Conservation (phyloP, 2,113 vertebrate species). For the Barnardius zonarius region DNA sequence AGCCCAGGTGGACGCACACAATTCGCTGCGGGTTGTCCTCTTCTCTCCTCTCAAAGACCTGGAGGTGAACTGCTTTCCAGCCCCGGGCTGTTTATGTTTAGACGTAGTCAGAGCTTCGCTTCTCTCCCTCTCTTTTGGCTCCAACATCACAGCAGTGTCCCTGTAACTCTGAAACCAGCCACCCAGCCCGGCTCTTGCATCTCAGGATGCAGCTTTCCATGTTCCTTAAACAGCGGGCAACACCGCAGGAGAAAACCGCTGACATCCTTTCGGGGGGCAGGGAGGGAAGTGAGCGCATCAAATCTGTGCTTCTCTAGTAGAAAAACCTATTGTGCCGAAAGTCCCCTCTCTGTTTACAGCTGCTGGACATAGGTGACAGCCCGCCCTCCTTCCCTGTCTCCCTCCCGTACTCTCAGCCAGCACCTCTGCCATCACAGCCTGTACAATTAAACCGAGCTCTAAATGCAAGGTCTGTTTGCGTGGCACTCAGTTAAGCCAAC, state of each 20-base stretch:
- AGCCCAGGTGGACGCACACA: slow-evolving; percentile 71
- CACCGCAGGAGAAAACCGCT: slow-evolving; percentile 3
- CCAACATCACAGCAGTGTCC: slow-evolving; percentile 55
- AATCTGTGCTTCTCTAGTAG: not conserved
- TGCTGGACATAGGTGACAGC: not conserved
- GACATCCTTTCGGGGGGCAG: slow-evolving; percentile 24
- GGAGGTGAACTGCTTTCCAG: slow-evolving; percentile 83
- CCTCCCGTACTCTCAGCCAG: not conserved
- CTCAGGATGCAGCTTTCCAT: slow-evolving; percentile 46
- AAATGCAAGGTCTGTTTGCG: not conserved
- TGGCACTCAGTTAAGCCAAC: slow-evolving; percentile 34
- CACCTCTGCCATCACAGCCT: not conserved
- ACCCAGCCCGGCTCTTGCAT: not conserved
- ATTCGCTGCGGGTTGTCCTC: slow-evolving; percentile 64
- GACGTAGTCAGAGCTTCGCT: slow-evolving; percentile 71
- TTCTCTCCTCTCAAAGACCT: slow-evolving; percentile 79
- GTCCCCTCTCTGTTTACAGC: not conserved
- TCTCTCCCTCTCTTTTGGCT: slow-evolving; percentile 70
- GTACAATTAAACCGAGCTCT: not conserved
- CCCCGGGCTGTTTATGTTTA: slow-evolving; percentile 78
- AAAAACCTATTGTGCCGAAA: not conserved
- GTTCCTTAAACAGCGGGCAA: not conserved
- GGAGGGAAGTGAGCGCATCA: not conserved
- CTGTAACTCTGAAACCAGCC: not conserved
- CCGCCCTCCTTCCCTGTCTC: not conserved